Evolutionary conservation across 2,888 invertebrate genomes (phyloP).

Genomic region (Zeuzera pyrina): DNA sequence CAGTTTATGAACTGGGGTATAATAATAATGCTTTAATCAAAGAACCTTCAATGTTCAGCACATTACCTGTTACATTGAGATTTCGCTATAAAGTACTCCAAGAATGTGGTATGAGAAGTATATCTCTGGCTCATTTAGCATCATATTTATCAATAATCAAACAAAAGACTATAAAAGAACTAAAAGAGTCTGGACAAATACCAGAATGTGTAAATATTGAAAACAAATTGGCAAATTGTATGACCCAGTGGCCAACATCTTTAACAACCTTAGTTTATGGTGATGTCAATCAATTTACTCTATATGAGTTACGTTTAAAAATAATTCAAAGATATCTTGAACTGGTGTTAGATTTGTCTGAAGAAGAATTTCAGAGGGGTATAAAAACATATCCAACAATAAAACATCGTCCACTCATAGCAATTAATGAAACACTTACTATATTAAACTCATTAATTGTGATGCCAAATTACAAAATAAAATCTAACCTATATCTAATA

Average conservation of each 20-base stretch:
- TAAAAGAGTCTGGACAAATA: conserved; percentile 36
- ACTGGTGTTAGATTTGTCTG: conserved; percentile 44
- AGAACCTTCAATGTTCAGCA: conserved; percentile 44
- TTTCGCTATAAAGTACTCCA: conserved; percentile 45
- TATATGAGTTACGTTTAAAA: conserved; percentile 45
- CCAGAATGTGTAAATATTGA: conserved; percentile 40
- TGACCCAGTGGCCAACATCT: conserved; percentile 66
- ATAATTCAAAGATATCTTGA: conserved; percentile 60
- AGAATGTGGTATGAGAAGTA: conserved; percentile 49
- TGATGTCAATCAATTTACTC: conserved; percentile 36
- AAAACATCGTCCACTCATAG: conserved; percentile 53
- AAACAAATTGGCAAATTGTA: conserved; percentile 49
- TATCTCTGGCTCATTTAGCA: conserved; percentile 29
- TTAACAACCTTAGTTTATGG: conserved; percentile 48
- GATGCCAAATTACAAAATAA: conserved; percentile 52
- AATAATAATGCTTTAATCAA: conserved; percentile 29
- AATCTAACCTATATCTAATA: conserved; percentile 52
- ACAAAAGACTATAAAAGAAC: conserved; percentile 38
- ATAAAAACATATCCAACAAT: conserved; percentile 56
- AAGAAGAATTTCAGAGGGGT: conserved; percentile 49
- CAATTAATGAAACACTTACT: conserved; percentile 47
- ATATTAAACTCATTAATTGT: conserved; percentile 44
- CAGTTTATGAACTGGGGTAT: conserved; percentile 42
- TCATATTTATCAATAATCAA: conserved; percentile 43
- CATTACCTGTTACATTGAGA: conserved; percentile 48